These are phyloP conservation scores for Orthonychiurus folsomi DNA, from an alignment of 2,888 invertebrate species.

Conservation along the genomic window DNA sequence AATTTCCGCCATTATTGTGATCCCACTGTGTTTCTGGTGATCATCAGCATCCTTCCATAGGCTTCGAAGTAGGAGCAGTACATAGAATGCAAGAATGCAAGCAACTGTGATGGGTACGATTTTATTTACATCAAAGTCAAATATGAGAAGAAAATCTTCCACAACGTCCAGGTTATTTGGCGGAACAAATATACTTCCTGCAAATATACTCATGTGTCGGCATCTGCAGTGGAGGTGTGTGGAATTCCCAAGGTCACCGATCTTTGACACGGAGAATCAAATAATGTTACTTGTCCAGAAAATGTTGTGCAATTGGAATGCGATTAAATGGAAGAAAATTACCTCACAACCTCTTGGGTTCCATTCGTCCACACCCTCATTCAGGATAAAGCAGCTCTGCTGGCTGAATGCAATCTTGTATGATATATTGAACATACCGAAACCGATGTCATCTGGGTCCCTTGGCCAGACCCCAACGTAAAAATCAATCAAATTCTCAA, in stretches of 20 bases:
- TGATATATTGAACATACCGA: not conserved
- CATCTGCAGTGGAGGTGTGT: constrained; percentile 22
- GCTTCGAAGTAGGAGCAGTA: constrained; percentile 20
- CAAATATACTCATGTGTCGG: constrained; percentile 27
- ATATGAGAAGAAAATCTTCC: constrained; percentile 18
- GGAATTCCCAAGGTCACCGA: not conserved
- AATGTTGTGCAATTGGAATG: no score
- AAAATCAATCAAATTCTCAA: constrained; percentile 21
- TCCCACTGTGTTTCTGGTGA: constrained; percentile 17
- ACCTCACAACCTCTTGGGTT: constrained; percentile 23
- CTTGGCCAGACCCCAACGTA: constrained; percentile 20
- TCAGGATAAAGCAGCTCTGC: constrained; percentile 20
- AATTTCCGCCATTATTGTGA: constrained; percentile 31
- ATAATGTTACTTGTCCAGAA: no score
- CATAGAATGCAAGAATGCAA: constrained; percentile 19
- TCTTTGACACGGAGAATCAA: no score
- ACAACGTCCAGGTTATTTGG: constrained; percentile 20
- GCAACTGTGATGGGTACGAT: constrained; percentile 25
- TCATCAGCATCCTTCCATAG: constrained; percentile 21
- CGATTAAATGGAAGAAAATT: not conserved
- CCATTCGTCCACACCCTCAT: constrained; percentile 26
- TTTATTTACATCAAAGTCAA: constrained; percentile 23
- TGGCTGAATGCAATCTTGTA: constrained; percentile 19
- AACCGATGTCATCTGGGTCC: not conserved
- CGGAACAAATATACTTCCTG: constrained; percentile 23